phyloP scores from a whole-genome alignment of 2,797 vertebrate genomes.

The Adrianichthys oophorus region DNA sequence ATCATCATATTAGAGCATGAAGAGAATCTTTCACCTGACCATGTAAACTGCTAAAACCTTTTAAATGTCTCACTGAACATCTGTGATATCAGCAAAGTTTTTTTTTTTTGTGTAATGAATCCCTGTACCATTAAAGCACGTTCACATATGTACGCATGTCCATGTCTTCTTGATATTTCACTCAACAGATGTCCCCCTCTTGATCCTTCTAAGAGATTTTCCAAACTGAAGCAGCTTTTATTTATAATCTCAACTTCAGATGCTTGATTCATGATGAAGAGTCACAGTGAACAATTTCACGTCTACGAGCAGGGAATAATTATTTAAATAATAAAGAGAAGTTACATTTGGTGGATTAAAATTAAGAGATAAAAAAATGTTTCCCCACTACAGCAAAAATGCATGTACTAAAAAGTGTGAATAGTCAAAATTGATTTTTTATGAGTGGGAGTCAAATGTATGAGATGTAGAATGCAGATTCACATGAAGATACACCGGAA shows the following conservation, averaged over 20 bases:
- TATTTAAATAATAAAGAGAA: constrained; percentile 74
- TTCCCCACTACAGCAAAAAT: constrained; percentile 52
- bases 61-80: too few species aligned
- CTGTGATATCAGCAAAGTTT: background rate
- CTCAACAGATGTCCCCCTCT: constrained; percentile 3
- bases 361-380: constrained; percentile 42
- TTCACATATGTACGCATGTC: background rate
- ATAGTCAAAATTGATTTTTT: constrained; percentile 23
- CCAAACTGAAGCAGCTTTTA: constrained; percentile 7
- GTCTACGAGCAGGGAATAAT: constrained; percentile 79
- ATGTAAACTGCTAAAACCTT: too few species aligned
- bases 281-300: constrained; percentile 69
- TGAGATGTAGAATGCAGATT: too few species aligned
- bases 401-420: constrained; percentile 27
- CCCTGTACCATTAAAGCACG: background rate
- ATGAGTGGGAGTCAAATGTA: too few species aligned
- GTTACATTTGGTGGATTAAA: constrained; percentile 69
- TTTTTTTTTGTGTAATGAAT: background rate
- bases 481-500: constrained; percentile 9
- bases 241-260: constrained; percentile 27
- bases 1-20: too few species aligned
- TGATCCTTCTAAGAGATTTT: constrained; percentile 4
- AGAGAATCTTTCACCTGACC: too few species aligned
- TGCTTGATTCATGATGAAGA: constrained; percentile 39
- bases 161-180: background rate